phyloP scores from a whole-genome alignment of 1,140 invertebrate genomes.

The Drosophila punjabiensis region DNA sequence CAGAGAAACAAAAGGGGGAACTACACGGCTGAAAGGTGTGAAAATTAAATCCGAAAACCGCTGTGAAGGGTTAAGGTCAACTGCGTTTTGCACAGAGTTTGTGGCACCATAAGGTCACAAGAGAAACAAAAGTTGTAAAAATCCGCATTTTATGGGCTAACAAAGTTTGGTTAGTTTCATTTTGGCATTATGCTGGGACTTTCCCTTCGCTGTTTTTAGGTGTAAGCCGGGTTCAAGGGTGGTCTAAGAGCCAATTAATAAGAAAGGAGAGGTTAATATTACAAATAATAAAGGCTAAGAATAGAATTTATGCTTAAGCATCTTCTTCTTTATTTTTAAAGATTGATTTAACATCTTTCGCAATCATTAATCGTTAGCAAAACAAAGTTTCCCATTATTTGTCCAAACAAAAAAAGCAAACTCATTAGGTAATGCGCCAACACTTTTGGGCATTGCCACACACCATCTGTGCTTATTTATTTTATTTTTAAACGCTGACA shows the following conservation, averaged over 20 bases:
- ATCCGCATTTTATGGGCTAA: slow-evolving; percentile 8
- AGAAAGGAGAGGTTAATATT: not conserved
- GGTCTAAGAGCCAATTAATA: slow-evolving; percentile 1
- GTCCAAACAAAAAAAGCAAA: slow-evolving; percentile 11
- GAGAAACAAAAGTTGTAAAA: slow-evolving; percentile 19
- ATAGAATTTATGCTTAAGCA: slow-evolving; percentile 1
- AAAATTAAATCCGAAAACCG: slow-evolving; percentile 1
- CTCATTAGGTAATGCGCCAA: slow-evolving; percentile 46
- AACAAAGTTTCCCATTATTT: slow-evolving; percentile 13
- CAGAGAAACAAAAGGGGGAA: not conserved
- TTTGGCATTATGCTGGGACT: not conserved
- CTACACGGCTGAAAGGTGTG: slow-evolving; percentile 6
- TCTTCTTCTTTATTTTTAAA: not conserved
- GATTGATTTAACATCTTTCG: slow-evolving; percentile 16
- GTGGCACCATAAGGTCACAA: not conserved
- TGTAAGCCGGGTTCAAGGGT: not conserved
- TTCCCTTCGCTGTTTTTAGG: not conserved
- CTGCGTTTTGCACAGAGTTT: slow-evolving; percentile 2
- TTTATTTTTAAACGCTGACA: slow-evolving; percentile 53
- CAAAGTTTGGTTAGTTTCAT: slow-evolving; percentile 18
- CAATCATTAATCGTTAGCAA: slow-evolving; percentile 31
- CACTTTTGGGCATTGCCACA: slow-evolving; percentile 30
- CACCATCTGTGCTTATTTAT: slow-evolving; percentile 35
- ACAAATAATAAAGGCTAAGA: not conserved
- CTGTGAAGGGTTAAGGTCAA: slow-evolving; percentile 30